Evolutionary conservation across 2,888 invertebrate species (phyloP), one percentile per base, ranked within the genome.

Genomic region (Drosophila meridionalis): DNA sequence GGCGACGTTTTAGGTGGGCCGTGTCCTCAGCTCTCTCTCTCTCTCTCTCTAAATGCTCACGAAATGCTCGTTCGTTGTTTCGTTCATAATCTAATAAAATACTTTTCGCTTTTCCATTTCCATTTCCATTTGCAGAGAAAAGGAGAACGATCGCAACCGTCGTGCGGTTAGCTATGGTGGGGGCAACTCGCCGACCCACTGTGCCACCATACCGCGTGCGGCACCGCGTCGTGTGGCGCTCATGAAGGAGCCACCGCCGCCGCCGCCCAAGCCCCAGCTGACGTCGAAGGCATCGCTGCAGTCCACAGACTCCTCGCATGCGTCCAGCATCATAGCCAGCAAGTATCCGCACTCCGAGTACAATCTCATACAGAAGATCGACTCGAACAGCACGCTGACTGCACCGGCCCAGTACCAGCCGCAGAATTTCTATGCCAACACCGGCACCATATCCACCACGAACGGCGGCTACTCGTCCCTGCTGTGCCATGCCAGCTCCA

Each of bases 91-190:
- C 58, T 9, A 5, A 53, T 32, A 38, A 59, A 78, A 62, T 61
- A 4, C 9, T 43, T 55, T 8, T 57, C 8, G 28, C 20, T 43
- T 66, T 36, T 12, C 11, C 69, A 76, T 20, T 20, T 20, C 20
- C 20, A 20, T 20, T 20, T 20, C 20, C 20, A 20, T 20, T 20
- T 93, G 2, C 85, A 93, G 93, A 80, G 93, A 93, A 70, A 92
- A 92, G 76, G 92, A 92, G 86, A 92, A 91, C 76, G 92, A 92
- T 87, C 92, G 93, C 70, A 90, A 90, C 75, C 93, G 93, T 52
- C 92, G 93, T 30, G 93, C 93, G 62, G 91, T 92, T 57, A 93
- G 93, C 71, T 93, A 93, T 83, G 89, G 91, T 34, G 93, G 92
- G 47, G 78, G 71, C 43, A 52, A 56, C 40, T 83, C 90, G 9